Percentiles rank a stretch among this genome's conserved stretches.
Evolutionary conservation across 2,113 vertebrate genomes (phyloP).

Genomic region (Passer domesticus): DNA sequence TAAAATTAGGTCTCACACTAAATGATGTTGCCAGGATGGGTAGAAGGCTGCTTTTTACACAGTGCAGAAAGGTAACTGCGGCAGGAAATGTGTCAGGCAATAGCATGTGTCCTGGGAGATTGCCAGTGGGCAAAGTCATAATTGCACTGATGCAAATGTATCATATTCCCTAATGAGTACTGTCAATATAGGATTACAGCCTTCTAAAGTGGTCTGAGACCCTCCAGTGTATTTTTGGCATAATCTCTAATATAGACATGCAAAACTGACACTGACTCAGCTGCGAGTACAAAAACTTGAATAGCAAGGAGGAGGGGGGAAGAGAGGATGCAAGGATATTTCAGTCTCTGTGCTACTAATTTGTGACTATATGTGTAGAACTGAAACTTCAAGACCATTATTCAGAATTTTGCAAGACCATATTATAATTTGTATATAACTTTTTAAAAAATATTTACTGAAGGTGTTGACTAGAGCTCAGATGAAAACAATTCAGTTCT

Average conservation of each 20-base stretch:
- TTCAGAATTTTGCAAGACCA: neutral
- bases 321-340: neutral
- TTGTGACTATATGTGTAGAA: neutral
- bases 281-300: neutral
- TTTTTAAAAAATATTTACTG: neutral
- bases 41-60: neutral
- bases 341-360: neutral
- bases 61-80: neutral
- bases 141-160: neutral
- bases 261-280: neutral
- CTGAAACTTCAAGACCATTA: neutral
- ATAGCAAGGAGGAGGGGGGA: neutral
- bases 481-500: neutral
- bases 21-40: neutral
- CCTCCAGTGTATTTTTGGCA: neutral
- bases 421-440: neutral
- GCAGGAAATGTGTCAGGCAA: neutral
- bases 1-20: neutral
- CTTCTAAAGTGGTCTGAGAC: constrained; percentile 7
- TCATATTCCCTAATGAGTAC: neutral
- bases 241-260: neutral
- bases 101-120: neutral
- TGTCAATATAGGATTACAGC: neutral
- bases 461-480: neutral
- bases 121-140: neutral